Conservation (phyloP, 2,888 invertebrate genomes). For the Pocota personata region DNA sequence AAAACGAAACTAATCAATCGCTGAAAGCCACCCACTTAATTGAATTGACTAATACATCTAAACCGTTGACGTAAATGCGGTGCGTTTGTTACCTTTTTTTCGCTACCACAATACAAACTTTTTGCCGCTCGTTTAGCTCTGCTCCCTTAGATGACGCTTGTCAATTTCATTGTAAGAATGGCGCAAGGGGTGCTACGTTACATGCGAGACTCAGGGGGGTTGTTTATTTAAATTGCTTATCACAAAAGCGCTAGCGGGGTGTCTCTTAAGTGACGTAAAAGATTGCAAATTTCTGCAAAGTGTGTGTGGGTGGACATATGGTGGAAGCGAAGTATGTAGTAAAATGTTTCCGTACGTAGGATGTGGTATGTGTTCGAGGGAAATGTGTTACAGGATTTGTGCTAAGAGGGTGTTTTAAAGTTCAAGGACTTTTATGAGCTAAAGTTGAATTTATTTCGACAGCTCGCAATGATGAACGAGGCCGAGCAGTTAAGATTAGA, state of each 20-base stretch:
- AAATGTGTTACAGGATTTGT: slow-evolving; percentile 36
- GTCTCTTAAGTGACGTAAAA: slow-evolving; percentile 64
- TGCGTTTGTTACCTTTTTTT: slow-evolving; percentile 16
- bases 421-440: background rate
- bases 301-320: slow-evolving; percentile 27
- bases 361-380: background rate
- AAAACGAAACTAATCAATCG: slow-evolving; percentile 38
- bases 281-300: slow-evolving; percentile 45
- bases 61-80: slow-evolving; percentile 50
- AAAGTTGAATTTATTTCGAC: background rate
- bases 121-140: background rate
- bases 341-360: background rate
- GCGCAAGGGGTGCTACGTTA: slow-evolving; percentile 9
- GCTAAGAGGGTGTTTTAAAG: background rate
- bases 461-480: too few species aligned
- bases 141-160: background rate
- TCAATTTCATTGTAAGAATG: slow-evolving; percentile 25
- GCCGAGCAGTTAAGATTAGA: background rate
- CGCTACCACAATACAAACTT: background rate
- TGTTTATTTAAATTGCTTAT: slow-evolving; percentile 60
- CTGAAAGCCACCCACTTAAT: slow-evolving; percentile 43
- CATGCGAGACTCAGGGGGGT: slow-evolving; percentile 13
- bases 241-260: slow-evolving; percentile 23
- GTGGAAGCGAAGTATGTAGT: background rate
- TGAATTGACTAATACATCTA: slow-evolving; percentile 38